These are phyloP conservation scores for Paramormyrops kingsleyae DNA, from an alignment of 2,113 vertebrate species.

Conservation along the genomic window DNA sequence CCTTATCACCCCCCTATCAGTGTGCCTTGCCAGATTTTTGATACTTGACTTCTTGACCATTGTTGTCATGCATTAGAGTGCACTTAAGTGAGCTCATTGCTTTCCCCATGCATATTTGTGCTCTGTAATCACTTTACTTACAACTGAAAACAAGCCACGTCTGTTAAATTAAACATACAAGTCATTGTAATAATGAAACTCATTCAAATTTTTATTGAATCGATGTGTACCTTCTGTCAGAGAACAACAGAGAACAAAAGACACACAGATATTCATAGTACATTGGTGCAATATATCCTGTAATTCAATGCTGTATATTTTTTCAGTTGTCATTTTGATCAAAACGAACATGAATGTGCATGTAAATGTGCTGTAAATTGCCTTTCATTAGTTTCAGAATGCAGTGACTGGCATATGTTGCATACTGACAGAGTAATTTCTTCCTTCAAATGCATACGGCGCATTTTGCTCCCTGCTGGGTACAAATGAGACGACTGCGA, in stretches of 20 bases:
- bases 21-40: not conserved
- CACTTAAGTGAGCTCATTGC: not conserved
- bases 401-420: conserved; percentile 20
- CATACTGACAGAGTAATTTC: conserved; percentile 16
- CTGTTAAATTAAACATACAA: not conserved
- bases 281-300: not conserved
- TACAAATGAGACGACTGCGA: not conserved
- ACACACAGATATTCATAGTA: not conserved
- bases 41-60: not conserved
- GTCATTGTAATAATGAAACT: not conserved
- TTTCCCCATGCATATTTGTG: not conserved
- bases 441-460: conserved; percentile 5
- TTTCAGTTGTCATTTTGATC: conserved; percentile 8
- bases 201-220: not conserved
- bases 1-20: not conserved
- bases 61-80: not conserved
- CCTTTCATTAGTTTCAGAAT: conserved; percentile 18
- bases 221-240: not conserved
- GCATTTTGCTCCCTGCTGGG: not conserved
- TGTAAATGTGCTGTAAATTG: conserved; percentile 15
- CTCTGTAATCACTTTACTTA: not conserved
- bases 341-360: not conserved
- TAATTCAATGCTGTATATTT: not conserved
- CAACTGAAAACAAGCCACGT: not conserved
- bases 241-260: not conserved